Conservation (phyloP, 2,888 invertebrate genomes). For the Nomada lathburiana region DNA sequence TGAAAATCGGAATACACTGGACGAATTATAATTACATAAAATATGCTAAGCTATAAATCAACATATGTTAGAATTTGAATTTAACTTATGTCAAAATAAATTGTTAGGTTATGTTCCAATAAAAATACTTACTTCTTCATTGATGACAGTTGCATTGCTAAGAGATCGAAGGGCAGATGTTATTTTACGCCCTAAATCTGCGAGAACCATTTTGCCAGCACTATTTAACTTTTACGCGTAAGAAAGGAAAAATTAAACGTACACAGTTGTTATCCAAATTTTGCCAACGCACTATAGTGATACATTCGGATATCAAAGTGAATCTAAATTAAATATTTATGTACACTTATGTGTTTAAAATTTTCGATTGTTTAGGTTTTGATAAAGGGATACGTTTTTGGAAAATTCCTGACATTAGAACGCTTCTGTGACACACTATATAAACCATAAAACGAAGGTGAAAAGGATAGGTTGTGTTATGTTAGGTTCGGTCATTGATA, state of each 20-base stretch:
- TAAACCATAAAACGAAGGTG: slow-evolving; percentile 22
- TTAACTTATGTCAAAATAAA: slow-evolving; percentile 20
- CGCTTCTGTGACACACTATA: slow-evolving; percentile 16
- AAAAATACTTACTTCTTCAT: slow-evolving; percentile 92
- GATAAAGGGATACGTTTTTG: background rate
- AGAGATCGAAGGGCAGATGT: slow-evolving; percentile 98
- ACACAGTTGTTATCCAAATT: slow-evolving; percentile 50
- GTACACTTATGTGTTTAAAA: slow-evolving; percentile 13
- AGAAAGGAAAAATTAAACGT: slow-evolving; percentile 47
- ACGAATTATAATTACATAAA: background rate
- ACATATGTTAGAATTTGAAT: slow-evolving; percentile 32
- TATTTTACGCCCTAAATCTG: slow-evolving; percentile 99
- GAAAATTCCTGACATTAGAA: slow-evolving; percentile 16
- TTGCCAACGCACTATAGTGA: slow-evolving; percentile 71
- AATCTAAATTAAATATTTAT: background rate
- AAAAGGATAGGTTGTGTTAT: slow-evolving; percentile 39
- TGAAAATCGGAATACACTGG: background rate
- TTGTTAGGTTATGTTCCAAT: slow-evolving; percentile 74
- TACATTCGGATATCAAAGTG: slow-evolving; percentile 60
- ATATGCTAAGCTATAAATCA: background rate
- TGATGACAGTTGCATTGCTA: slow-evolving; percentile 99
- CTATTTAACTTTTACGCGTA: slow-evolving; percentile 40
- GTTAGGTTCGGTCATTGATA: slow-evolving; percentile 42
- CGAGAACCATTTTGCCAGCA: slow-evolving; percentile 95
- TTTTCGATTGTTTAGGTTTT: background rate